These are phyloP conservation scores for Felis chaus DNA, from an alignment of 2,113 vertebrate genomes.

Conservation along the genomic window DNA sequence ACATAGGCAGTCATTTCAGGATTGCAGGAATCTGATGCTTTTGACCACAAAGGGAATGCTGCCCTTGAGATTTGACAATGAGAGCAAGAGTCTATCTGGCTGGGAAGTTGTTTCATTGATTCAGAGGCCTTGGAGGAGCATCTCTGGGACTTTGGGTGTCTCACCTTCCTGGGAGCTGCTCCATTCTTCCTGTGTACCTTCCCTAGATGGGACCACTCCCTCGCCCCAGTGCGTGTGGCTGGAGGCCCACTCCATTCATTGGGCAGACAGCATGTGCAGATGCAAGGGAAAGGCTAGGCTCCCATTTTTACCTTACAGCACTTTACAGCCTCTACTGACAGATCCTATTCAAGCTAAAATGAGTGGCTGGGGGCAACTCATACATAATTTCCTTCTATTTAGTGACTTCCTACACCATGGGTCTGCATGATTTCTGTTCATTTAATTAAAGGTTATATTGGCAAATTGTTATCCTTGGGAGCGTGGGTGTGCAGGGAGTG, in stretches of 20 bases:
- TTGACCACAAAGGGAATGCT: neutral
- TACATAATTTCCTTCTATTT: constrained; percentile 75
- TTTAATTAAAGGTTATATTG: constrained; percentile 73
- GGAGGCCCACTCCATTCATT: neutral
- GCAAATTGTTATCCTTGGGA: constrained; percentile 72
- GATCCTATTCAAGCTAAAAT: constrained; percentile 68
- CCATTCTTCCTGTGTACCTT: neutral
- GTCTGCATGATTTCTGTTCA: constrained; percentile 73
- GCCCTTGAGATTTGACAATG: neutral
- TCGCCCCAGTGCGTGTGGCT: neutral
- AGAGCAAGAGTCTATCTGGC: neutral
- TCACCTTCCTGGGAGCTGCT: neutral
- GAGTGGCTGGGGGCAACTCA: constrained; percentile 73
- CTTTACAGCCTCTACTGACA: constrained; percentile 62
- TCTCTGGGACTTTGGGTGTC: neutral
- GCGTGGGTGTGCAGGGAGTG: constrained; percentile 52
- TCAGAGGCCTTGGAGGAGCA: neutral
- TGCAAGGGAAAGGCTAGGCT: neutral
- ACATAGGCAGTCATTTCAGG: neutral
- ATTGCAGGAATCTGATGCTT: neutral
- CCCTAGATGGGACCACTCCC: neutral
- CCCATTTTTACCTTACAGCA: constrained; percentile 24
- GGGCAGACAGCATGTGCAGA: neutral
- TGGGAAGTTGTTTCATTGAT: neutral
- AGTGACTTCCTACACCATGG: constrained; percentile 68